phyloP scores from a whole-genome alignment of 2,888 invertebrate genomes.

The Sipha maydis region DNA sequence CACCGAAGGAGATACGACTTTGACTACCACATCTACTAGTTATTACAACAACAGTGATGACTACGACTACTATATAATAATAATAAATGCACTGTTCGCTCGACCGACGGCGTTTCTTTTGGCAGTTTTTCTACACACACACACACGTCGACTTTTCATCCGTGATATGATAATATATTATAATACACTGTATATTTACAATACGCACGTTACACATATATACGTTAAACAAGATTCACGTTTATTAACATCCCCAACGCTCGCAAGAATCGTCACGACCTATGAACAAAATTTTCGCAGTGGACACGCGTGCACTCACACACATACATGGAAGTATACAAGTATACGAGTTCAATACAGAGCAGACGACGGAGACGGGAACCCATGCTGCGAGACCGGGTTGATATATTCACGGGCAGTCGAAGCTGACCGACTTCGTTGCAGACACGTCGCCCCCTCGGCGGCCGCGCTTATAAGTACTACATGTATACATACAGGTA shows the following conservation, averaged over 20 bases:
- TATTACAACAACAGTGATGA: not conserved
- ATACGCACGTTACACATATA: too few relatives aligned
- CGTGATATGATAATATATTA: too few relatives aligned
- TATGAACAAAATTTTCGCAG: not conserved
- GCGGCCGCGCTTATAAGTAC: too few relatives aligned
- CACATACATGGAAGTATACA: not conserved
- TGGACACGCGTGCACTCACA: not conserved
- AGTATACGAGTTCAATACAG: not conserved
- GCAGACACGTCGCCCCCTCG: conserved; percentile 50
- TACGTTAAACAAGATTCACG: not conserved
- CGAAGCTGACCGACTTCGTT: conserved; percentile 15
- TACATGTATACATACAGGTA: not conserved
- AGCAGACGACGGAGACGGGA: conserved; percentile 1
- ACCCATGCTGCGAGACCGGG: conserved; percentile 57
- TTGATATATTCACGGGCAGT: not conserved
- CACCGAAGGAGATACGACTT: too few relatives aligned
- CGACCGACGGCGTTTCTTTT: not conserved
- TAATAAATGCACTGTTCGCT: not conserved
- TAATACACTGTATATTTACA: too few relatives aligned
- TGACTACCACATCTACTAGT: not conserved
- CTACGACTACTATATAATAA: not conserved
- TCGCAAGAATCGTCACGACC: not conserved
- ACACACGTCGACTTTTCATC: not conserved
- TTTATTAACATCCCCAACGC: not conserved
- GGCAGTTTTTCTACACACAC: not conserved